A percentile compares a stretch with the other conserved stretches of the same genome.
Evolutionary conservation across 2,888 invertebrate species (phyloP).

Genomic region (Tenthredo scrophulariae): DNA sequence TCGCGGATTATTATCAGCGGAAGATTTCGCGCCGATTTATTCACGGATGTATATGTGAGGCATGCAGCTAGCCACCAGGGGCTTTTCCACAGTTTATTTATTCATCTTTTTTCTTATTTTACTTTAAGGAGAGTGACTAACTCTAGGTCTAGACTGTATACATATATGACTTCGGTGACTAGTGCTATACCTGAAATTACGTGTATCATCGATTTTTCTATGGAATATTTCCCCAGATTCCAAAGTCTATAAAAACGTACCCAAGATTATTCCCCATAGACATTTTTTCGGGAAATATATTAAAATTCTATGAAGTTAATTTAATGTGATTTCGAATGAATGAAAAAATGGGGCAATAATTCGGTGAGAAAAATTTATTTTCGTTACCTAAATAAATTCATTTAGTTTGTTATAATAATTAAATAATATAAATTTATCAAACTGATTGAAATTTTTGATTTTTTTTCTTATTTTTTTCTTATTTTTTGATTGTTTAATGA

Average conservation of each 20-base stretch:
- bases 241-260: neutral
- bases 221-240: neutral
- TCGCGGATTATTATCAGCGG: neutral
- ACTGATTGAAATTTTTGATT: no score
- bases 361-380: no score
- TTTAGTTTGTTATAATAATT: no score
- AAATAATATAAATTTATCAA: no score
- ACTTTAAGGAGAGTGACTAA: neutral
- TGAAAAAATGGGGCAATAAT: no score
- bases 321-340: no score
- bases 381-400: no score
- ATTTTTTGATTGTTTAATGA: no score
- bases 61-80: neutral
- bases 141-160: neutral
- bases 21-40: slow-evolving; percentile 1
- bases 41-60: neutral
- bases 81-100: neutral
- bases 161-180: neutral
- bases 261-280: no score
- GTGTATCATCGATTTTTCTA: neutral
- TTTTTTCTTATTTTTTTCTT: no score
- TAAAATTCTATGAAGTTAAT: no score
- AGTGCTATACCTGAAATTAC: neutral
- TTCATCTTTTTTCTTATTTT: neutral
- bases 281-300: no score